These are phyloP conservation scores for Leptarthrus brevirostris DNA, from an alignment of 2,888 invertebrate species.

Conservation along the genomic window DNA sequence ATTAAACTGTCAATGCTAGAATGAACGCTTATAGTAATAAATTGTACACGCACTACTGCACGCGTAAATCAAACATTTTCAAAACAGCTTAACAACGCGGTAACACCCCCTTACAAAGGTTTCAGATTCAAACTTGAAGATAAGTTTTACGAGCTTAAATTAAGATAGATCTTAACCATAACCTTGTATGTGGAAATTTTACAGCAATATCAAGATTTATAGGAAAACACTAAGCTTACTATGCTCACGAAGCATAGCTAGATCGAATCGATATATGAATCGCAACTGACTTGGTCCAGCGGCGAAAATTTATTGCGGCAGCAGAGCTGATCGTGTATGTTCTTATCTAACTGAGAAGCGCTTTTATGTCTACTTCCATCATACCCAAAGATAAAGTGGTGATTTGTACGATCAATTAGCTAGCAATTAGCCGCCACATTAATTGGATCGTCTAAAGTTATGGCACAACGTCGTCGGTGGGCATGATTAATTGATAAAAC, in stretches of 20 bases:
- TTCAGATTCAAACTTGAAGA: not conserved
- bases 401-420: conserved; percentile 34
- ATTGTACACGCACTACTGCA: too few relatives aligned
- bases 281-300: not conserved
- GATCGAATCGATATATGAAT: not conserved
- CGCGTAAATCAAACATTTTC: not conserved
- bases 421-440: conserved; percentile 23
- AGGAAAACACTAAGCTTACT: not conserved
- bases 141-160: not conserved
- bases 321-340: conserved; percentile 8
- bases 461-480: not conserved
- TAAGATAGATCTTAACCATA: not conserved
- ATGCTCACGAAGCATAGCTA: not conserved
- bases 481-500: conserved; percentile 26
- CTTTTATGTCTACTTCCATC: conserved; percentile 17
- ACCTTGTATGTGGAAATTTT: not conserved
- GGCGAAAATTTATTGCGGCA: not conserved
- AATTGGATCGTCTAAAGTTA: conserved; percentile 33
- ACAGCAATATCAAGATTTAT: not conserved
- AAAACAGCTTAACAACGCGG: not conserved
- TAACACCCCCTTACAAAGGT: not conserved
- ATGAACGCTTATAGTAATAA: too few relatives aligned
- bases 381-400: conserved; percentile 18
- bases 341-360: conserved; percentile 9
- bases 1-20: too few relatives aligned